Evolutionary conservation across 2,888 invertebrate genomes (phyloP).

Genomic region (Acanthoscelides obtectus): DNA sequence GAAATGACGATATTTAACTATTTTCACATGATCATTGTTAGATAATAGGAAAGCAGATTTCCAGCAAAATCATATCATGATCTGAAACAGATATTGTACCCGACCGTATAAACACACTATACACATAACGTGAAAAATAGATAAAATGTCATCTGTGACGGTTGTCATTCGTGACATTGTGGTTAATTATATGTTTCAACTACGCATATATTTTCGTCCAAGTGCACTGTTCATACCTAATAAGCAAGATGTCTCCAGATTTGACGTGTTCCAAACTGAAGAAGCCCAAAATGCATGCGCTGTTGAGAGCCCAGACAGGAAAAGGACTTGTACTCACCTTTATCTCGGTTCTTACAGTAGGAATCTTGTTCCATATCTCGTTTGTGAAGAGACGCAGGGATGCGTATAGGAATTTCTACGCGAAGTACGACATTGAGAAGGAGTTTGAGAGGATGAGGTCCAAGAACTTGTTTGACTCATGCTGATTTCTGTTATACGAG

Average conservation of each 20-base stretch:
- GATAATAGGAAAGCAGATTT: too few species aligned
- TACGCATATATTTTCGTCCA: too few species aligned
- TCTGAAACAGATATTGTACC: too few species aligned
- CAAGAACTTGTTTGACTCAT: not conserved
- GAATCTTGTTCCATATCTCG: not conserved
- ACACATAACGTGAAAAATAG: too few species aligned
- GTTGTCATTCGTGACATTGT: not conserved
- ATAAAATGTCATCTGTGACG: not conserved
- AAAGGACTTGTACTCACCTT: not conserved
- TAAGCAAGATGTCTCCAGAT: not conserved
- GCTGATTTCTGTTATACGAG: not conserved
- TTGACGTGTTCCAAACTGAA: not conserved
- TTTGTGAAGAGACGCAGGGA: not conserved
- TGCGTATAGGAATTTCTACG: not conserved
- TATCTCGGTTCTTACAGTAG: not conserved
- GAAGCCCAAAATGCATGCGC: constrained; percentile 1
- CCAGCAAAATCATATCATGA: too few species aligned
- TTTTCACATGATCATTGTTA: too few species aligned
- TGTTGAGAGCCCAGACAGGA: not conserved
- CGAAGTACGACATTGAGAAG: constrained; percentile 4
- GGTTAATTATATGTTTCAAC: too few species aligned
- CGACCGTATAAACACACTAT: too few species aligned
- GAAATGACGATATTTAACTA: too few species aligned
- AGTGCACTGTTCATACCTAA: too few species aligned
- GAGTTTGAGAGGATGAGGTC: constrained; percentile 4